Evolutionary conservation across 2,797 vertebrate species (phyloP), one percentile per base, ranked within the genome.

Genomic region (Scleropages formosus): DNA sequence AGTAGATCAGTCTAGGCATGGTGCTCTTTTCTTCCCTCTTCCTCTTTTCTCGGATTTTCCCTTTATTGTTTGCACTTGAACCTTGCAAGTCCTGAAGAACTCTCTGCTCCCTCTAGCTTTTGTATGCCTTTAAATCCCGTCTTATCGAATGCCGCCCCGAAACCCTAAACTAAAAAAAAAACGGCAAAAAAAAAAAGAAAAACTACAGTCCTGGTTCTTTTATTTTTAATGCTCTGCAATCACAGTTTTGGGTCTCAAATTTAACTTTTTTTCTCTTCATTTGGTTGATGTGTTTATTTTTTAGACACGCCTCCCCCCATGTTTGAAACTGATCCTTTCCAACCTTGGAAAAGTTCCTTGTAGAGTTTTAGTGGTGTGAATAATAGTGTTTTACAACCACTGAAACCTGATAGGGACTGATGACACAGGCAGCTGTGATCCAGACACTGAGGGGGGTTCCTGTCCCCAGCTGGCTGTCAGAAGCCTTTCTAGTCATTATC

Each of bases 1-100:
- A 86, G 88, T 87, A 91, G 94, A 91, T 86, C 84, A 92, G 94
- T 90, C 84, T 92, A 94, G 93, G 93, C 94, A 94, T 94, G 93
- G 92, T 78, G 80, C 75, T 78, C 72, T 70, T 75, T 75, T 65
- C 27, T 59, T 47, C 24, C 49, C 62, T 66, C 8, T 66, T 46
- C 39, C 58, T 16, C 70, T 79, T 58, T 79, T 74, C 76, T 15
- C 39, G 67, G 72, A 75, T 87, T 88, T 84, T 74, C 80, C 65
- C 84, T 83, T 85, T 87, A 82, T 83, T 75, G 85, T 80, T 85
- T 85, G 63, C 1, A 76, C 80, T 82, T 88, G 83, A 87, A 83
- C 88, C 82, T 84, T 81, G 77, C 68, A 71, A 71, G 68, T 53
- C 4, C 22, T 56, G 49, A 22, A 12, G 11, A 20, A 12, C 84